A percentile compares a stretch with the other conserved stretches of the same genome.
Evolutionary conservation across 2,888 invertebrate genomes (phyloP).

Genomic region (Podotricha telesiphe): DNA sequence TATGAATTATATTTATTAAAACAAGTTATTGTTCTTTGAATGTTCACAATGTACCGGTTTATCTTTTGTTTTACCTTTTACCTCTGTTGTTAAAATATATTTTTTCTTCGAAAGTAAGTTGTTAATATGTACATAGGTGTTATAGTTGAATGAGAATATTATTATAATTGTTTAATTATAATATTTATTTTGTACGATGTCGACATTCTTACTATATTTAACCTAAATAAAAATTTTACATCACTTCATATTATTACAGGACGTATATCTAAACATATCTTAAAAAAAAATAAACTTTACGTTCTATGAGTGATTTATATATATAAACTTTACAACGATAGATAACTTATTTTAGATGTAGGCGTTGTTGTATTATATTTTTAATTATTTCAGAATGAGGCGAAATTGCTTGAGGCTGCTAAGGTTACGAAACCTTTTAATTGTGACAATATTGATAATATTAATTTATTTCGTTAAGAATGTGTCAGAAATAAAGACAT

Average conservation of each 20-base stretch:
- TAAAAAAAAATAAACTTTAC: background rate
- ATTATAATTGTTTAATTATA: background rate
- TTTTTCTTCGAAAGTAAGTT: conserved; percentile 11
- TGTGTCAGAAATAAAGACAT: conserved; percentile 47
- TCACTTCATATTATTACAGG: background rate
- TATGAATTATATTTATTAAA: conserved; percentile 15
- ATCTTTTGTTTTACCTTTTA: conserved; percentile 14
- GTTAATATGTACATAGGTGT: background rate
- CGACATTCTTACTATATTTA: background rate
- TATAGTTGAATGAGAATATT: background rate
- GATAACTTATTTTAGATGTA: background rate
- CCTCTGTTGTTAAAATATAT: conserved; percentile 6
- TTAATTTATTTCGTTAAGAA: conserved; percentile 60
- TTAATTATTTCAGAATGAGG: conserved; percentile 46
- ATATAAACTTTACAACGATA: background rate
- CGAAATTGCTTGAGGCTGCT: conserved; percentile 59
- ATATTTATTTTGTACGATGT: background rate
- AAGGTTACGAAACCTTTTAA: conserved; percentile 61
- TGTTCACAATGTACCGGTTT: conserved; percentile 22
- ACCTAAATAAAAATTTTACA: background rate
- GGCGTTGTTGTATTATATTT: conserved; percentile 10
- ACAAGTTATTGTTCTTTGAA: conserved; percentile 23
- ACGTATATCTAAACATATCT: background rate
- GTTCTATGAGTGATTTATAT: background rate
- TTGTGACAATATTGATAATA: conserved; percentile 60